A percentile compares a stretch with the other conserved stretches of the same genome.
Evolutionary conservation across 2,888 invertebrate species (phyloP).

Genomic region (Dendrolimus houi): DNA sequence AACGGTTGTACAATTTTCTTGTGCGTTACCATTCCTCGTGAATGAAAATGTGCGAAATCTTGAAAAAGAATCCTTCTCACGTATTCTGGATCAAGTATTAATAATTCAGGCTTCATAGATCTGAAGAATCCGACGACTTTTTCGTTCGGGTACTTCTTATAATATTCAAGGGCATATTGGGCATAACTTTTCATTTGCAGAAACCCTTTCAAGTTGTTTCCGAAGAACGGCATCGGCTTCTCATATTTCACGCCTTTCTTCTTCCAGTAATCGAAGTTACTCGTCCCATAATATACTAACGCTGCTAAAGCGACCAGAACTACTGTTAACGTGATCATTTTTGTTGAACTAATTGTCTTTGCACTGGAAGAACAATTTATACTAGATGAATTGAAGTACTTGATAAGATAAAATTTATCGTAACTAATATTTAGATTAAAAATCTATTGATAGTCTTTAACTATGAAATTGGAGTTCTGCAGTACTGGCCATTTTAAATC

Average conservation of each 20-base stretch:
- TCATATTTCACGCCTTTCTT: slow-evolving; percentile 17
- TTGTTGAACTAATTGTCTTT: not conserved
- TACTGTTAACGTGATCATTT: not conserved
- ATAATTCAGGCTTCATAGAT: slow-evolving; percentile 16
- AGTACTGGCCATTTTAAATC: too few relatives aligned
- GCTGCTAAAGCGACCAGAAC: not conserved
- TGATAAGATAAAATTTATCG: too few relatives aligned
- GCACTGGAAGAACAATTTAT: too few relatives aligned
- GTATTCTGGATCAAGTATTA: slow-evolving; percentile 25
- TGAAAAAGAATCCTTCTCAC: slow-evolving; percentile 21
- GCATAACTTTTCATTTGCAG: slow-evolving; percentile 13
- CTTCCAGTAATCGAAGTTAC: slow-evolving; percentile 19
- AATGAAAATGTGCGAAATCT: slow-evolving; percentile 26
- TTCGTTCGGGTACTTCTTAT: slow-evolving; percentile 21
- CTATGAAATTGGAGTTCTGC: too few relatives aligned
- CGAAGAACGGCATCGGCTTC: slow-evolving; percentile 19
- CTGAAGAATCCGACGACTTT: slow-evolving; percentile 25
- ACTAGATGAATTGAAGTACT: too few relatives aligned
- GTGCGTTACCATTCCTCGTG: slow-evolving; percentile 18
- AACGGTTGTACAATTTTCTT: slow-evolving; percentile 20
- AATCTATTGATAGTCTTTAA: too few relatives aligned
- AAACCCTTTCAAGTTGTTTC: slow-evolving; percentile 13
- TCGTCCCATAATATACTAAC: slow-evolving; percentile 9
- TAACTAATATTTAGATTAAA: too few relatives aligned
- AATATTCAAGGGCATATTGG: slow-evolving; percentile 15